Percentiles rank a stretch among this genome's conserved stretches.
These are phyloP conservation scores for Cotesia chilonis DNA, from an alignment of 1,140 invertebrate species.

Conservation along the genomic window DNA sequence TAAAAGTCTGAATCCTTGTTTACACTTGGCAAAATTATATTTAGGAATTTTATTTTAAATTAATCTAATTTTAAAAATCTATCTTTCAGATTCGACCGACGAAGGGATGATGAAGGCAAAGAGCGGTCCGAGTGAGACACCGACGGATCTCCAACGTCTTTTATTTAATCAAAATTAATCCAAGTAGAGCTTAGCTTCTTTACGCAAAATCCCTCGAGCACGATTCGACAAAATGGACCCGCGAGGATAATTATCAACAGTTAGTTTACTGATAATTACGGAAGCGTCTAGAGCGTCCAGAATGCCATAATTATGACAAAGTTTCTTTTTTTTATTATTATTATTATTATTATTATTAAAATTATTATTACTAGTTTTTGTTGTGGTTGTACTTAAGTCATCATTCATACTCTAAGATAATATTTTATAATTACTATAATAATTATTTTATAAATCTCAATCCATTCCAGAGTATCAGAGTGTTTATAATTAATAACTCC, in stretches of 20 bases:
- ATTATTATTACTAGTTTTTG: background rate
- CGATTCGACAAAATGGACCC: background rate
- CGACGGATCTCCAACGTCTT: constrained; percentile 29
- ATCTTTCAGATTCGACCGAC: constrained; percentile 39
- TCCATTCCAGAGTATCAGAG: constrained; percentile 6
- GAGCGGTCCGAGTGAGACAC: constrained; percentile 29
- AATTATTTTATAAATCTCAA: constrained; percentile 45
- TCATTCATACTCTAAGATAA: constrained; percentile 38
- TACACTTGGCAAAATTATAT: no score
- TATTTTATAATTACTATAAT: constrained; percentile 54
- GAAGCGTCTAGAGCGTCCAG: constrained; percentile 50
- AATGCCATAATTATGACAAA: constrained; percentile 67
- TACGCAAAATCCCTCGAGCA: background rate
- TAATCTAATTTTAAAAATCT: constrained; percentile 26
- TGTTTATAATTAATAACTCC: background rate
- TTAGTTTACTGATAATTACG: background rate
- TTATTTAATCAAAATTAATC: constrained; percentile 30
- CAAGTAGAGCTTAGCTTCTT: background rate
- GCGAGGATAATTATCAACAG: background rate
- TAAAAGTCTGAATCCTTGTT: no score
- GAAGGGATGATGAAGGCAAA: constrained; percentile 34
- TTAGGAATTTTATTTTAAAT: constrained; percentile 16
- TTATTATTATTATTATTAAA: background rate
- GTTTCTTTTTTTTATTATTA: constrained; percentile 42
- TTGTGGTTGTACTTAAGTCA: constrained; percentile 67